A percentile compares a stretch with the other conserved stretches of the same genome.
phyloP scores from a whole-genome alignment of 2,888 invertebrate species.

The Bombylius major region DNA sequence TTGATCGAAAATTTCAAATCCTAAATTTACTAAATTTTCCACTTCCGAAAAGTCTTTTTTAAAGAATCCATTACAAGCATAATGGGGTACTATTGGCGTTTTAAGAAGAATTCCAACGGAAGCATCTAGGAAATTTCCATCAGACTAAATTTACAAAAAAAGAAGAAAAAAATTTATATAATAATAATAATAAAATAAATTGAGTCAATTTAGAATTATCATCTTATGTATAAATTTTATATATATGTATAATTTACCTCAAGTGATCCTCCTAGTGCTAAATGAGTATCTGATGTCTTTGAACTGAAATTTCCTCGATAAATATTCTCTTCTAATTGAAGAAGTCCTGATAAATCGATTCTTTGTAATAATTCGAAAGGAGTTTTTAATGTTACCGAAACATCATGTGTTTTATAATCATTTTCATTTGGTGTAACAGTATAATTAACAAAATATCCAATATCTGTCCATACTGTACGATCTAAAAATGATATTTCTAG shows the following conservation, averaged over 20 bases:
- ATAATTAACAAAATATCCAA: conserved; percentile 42
- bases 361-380: conserved; percentile 41
- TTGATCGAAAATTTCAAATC: conserved; percentile 46
- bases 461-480: conserved; percentile 20
- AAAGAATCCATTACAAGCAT: conserved; percentile 49
- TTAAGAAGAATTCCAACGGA: conserved; percentile 47
- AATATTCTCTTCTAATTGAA: conserved; percentile 40
- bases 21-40: conserved; percentile 51
- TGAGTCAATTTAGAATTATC: too few species aligned
- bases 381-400: conserved; percentile 41
- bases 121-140: conserved; percentile 51
- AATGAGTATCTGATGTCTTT: conserved; percentile 38
- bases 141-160: conserved; percentile 34
- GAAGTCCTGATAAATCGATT: conserved; percentile 35
- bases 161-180: not conserved
- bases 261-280: conserved; percentile 41
- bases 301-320: conserved; percentile 41
- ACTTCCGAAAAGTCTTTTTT: conserved; percentile 55
- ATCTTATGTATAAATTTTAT: too few species aligned
- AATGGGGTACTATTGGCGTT: conserved; percentile 50
- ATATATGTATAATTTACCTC: conserved; percentile 34
- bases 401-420: conserved; percentile 35
- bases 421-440: conserved; percentile 33
- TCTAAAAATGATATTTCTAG: conserved; percentile 39
- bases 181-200: not conserved